These are phyloP conservation scores for Ceyx erithaca DNA, from an alignment of 2,797 vertebrate species.

Conservation along the genomic window DNA sequence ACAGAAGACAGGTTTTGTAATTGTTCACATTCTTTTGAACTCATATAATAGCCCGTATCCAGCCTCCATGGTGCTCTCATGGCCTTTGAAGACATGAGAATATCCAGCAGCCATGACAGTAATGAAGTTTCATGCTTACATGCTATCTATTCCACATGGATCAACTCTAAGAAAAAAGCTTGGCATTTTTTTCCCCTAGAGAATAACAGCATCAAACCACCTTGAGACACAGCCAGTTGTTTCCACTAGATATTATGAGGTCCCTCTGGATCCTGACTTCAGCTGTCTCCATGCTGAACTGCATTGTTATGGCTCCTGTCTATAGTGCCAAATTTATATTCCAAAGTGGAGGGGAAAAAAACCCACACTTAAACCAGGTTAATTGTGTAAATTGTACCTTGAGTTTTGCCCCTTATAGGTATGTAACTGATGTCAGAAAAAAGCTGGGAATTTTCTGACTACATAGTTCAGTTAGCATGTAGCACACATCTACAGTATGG, in stretches of 20 bases:
- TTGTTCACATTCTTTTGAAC: not conserved
- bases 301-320: accelerated
- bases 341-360: not conserved
- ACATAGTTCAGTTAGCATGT: not conserved
- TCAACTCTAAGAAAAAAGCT: not conserved
- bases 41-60: not conserved
- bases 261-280: not conserved
- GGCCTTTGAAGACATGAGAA: not conserved
- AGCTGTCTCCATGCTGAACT: not conserved
- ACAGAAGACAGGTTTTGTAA: not conserved
- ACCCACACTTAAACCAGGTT: not conserved
- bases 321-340: not conserved
- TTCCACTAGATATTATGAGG: not conserved
- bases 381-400: not conserved
- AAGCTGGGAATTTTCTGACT: not conserved
- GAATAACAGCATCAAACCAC: not conserved
- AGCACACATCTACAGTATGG: not conserved
- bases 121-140: not conserved
- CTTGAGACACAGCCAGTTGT: not conserved
- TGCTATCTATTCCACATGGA: not conserved
- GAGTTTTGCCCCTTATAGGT: not conserved
- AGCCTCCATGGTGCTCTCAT: accelerated
- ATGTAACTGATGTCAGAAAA: not conserved
- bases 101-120: not conserved
- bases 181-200: not conserved